Base-by-base conservation (phyloP, 2,113 vertebrate species). In the Xiphias gladius region DNA sequence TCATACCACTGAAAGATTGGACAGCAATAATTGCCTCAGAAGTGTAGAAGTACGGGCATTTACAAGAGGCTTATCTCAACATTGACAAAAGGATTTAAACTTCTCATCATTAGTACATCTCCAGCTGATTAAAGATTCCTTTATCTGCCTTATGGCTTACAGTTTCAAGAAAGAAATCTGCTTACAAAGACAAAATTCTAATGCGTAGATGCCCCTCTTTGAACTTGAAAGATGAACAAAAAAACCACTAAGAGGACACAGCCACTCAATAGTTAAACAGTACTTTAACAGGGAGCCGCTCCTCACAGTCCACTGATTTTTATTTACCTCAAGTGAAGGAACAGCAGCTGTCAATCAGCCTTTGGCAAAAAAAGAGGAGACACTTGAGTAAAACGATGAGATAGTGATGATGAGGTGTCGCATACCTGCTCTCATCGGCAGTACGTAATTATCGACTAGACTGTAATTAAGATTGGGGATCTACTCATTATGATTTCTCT, bases 381-480 rank as follows among this genome's bases (percentile, higher is more conserved):
- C 46, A 61, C 82, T 90, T 79, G 55, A 87, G 76, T 68, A 62
- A 81, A 80, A 82, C 57, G 57, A 71, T 68, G 57, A 82, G 77
- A 84, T 75, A 50, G 35, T 32, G 74, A 61, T 88, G 84, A 87
- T 87, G 80, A 86, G 54, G 46, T 59, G 73, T 59, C 61, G 48
- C 55, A 67, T 86, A 59, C 77, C 74, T 85, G 74, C 81, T 82
- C 58, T 67, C 43, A 70, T 73, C 65, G 41, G 66, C 73, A 78
- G 54, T 24, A 59, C 62, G 63, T 81, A 86, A 90, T 92, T 85
- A 88, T 52, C 12, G 1, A 41, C 26, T 24, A 81, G 79, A 73
- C 87, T 86, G 79, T 79, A 87, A 94, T 92, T 90, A 93, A 83
- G 82, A 79, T 83, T 5, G 0, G 66, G 50, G n/a, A 88, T 89